These are phyloP conservation scores for Chrysochloris asiatica DNA, from an alignment of 2,113 vertebrate species.

Conservation along the genomic window DNA sequence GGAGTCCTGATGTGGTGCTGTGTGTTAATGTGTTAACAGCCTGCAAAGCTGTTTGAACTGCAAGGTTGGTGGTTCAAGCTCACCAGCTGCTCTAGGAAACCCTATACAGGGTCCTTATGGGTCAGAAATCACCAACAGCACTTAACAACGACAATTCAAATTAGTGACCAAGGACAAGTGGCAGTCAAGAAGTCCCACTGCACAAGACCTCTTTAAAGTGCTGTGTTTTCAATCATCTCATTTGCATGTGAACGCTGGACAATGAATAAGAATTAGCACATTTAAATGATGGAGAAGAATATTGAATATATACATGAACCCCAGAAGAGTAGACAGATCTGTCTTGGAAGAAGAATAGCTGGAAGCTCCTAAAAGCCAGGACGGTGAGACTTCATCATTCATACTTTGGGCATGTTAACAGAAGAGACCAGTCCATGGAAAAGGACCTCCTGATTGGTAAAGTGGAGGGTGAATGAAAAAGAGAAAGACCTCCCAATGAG, in stretches of 20 bases:
- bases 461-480: background rate
- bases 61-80: no score
- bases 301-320: background rate
- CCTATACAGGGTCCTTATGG: no score
- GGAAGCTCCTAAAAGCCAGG: background rate
- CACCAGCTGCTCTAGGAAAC: no score
- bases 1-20: no score
- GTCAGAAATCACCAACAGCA: no score
- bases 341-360: background rate
- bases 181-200: background rate
- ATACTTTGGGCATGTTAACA: background rate
- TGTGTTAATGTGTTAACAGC: no score
- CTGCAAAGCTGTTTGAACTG: no score
- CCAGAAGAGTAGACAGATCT: background rate
- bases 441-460: no score
- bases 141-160: no score
- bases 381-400: no score
- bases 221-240: background rate
- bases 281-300: background rate
- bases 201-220: background rate
- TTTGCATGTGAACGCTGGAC: background rate
- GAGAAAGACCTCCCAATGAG: background rate
- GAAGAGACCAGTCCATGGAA: no score
- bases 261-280: background rate
- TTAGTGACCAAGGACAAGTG: background rate